Percentiles rank a stretch among this genome's conserved stretches.
phyloP scores from a whole-genome alignment of 2,113 vertebrate species.

The Cricetomys ansorgei region DNA sequence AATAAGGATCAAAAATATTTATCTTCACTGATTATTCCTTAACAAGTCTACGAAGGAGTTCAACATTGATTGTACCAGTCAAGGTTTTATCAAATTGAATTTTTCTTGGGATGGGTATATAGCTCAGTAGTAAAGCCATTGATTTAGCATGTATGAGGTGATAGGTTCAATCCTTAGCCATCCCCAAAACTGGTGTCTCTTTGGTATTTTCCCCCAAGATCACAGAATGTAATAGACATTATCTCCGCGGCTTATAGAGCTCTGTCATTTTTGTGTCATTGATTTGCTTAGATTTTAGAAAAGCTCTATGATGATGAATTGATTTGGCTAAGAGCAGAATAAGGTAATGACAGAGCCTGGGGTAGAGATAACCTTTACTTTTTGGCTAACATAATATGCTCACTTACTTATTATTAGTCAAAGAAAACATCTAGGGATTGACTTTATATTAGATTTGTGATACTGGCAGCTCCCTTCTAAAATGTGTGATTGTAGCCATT shows the following conservation, averaged over 20 bases:
- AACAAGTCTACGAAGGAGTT: background rate
- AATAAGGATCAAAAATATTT: slow-evolving; percentile 23
- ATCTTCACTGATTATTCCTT: background rate
- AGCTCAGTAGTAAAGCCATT: background rate
- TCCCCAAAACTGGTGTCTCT: background rate
- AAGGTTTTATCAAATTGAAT: slow-evolving; percentile 26
- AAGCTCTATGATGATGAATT: slow-evolving; percentile 44
- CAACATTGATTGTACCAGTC: background rate
- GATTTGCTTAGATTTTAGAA: slow-evolving; percentile 32
- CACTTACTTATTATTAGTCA: background rate
- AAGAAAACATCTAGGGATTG: background rate
- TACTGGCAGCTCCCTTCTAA: background rate
- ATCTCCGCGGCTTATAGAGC: background rate
- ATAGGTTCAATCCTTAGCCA: background rate
- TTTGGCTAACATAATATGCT: background rate
- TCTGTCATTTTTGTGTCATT: background rate
- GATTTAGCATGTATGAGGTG: background rate
- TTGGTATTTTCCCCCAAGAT: slow-evolving; percentile 2
- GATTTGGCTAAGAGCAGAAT: background rate
- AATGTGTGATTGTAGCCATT: background rate
- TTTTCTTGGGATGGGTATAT: background rate
- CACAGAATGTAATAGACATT: background rate
- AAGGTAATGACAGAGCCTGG: slow-evolving; percentile 2
- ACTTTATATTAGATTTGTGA: background rate
- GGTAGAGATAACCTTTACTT: background rate